Evolutionary conservation across 2,797 vertebrate genomes (phyloP).

Genomic region (Ptychadena robeensis): DNA sequence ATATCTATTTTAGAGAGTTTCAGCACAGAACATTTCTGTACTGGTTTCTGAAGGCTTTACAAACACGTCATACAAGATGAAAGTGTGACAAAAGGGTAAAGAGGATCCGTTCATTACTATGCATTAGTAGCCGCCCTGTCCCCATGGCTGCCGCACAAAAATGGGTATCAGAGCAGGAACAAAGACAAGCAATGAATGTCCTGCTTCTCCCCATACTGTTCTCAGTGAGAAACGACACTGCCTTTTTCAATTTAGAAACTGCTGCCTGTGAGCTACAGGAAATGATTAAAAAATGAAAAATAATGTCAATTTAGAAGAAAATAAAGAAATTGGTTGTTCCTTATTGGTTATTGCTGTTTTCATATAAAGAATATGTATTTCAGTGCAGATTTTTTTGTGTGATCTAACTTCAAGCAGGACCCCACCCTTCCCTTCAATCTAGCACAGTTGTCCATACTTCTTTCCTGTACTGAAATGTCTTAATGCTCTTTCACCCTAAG

Average conservation of each 20-base stretch:
- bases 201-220: neutral
- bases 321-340: neutral
- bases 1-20: too few relatives aligned
- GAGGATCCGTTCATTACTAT: constrained; percentile 3
- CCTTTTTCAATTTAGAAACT: neutral
- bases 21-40: neutral
- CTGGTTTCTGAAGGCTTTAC: neutral
- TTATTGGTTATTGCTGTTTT: too few relatives aligned
- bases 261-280: neutral
- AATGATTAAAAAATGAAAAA: neutral
- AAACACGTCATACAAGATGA: neutral
- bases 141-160: neutral
- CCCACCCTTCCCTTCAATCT: too few relatives aligned
- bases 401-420: too few relatives aligned
- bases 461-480: too few relatives aligned
- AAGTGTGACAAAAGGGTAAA: neutral
- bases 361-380: too few relatives aligned
- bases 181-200: constrained; percentile 3
- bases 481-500: too few relatives aligned
- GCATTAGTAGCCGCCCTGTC: neutral
- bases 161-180: neutral
- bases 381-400: too few relatives aligned
- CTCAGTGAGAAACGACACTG: neutral
- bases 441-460: too few relatives aligned
- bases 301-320: neutral